Base-by-base conservation (phyloP, 2,113 vertebrate genomes). In the human region DNA sequence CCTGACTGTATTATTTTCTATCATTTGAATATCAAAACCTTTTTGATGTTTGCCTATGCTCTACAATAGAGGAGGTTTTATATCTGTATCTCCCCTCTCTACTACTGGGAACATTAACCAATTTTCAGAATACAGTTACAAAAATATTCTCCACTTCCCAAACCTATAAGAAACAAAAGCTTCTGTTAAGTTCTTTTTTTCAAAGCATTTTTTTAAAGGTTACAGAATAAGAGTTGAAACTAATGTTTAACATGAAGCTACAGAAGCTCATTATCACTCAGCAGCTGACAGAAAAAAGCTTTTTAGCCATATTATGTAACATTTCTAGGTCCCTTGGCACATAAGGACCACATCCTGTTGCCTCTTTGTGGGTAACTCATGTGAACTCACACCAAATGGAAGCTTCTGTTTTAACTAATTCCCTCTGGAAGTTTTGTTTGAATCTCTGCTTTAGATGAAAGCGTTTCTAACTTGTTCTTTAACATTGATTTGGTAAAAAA, bases 401-500 rank as follows among this genome's bases (percentile, higher is more conserved):
- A 52, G 35, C 52, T 59, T 88, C 38, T 78, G 14, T 55, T 96
- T 97, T 89, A 84, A 55, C 11, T 30, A 20, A 88, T 66, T 64
- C 23, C 7, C 8, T 40, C n/a, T 55, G 23, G 89, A 78, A 57
- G 4, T 22, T 20, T 85, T 3, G 27, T 72, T 81, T 81, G 32
- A 82, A 89, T 78, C 18, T 52, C 30, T 38, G 43, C 43, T 93
- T 89, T 59, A n/a, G 17, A 89, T 48, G 22, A 94, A 92, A 80
- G 22, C 12, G 38, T 80, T 82, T 73, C 50, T 82, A 75, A 66
- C 5, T 52, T 93, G 7, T 57, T 87, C 40, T 87, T 73, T 66
- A 18, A 70, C 8, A 93, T 35, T 81, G 32, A 93, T 90, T 81
- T 97, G 90, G 30, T 83, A 32, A 43, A 76, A 90, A 48, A 66